These are phyloP conservation scores for Cettia cetti DNA, from an alignment of 2,113 vertebrate genomes.

Conservation along the genomic window DNA sequence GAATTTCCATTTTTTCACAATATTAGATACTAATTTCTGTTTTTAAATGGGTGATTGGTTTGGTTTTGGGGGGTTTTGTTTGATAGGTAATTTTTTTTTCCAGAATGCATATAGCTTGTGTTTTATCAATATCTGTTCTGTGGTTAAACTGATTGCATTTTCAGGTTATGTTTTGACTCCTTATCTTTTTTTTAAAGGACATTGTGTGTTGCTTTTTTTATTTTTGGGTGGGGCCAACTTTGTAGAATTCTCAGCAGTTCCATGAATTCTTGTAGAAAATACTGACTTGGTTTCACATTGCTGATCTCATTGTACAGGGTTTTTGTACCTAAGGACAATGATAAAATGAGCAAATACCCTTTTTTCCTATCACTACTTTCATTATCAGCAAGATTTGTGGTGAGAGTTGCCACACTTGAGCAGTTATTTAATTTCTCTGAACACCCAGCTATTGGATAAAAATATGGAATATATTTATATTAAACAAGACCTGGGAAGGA, in stretches of 20 bases:
- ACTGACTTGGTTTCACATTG: background rate
- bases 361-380: background rate
- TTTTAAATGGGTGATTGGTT: background rate
- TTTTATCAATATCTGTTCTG: background rate
- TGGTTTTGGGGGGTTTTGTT: background rate
- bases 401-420: background rate
- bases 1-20: background rate
- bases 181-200: background rate
- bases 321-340: background rate
- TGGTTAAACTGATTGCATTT: background rate
- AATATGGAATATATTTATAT: background rate
- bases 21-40: background rate
- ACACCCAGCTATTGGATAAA: background rate
- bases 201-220: background rate
- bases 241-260: background rate
- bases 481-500: background rate
- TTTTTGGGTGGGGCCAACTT: background rate
- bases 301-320: background rate
- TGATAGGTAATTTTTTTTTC: background rate
- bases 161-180: background rate
- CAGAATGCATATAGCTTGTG: background rate
- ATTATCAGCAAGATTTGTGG: background rate
- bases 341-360: background rate
- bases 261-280: background rate
- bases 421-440: background rate